Evolutionary conservation across 2,113 vertebrate species (phyloP), one percentile per base, ranked within the genome.

Genomic region (Oreochromis spilurus): DNA sequence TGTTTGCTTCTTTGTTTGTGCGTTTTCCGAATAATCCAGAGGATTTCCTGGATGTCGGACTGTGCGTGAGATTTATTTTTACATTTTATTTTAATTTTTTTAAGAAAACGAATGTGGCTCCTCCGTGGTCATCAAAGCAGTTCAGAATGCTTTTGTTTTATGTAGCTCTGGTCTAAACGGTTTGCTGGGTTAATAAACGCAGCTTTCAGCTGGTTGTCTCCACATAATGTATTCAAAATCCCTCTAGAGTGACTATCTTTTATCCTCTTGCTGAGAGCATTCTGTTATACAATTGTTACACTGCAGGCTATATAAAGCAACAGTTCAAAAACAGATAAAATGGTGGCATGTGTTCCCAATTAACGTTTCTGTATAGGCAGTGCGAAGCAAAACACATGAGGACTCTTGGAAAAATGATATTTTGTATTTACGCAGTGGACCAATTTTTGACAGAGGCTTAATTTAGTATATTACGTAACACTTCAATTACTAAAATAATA

Each of bases 331-430:
- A 93, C 85, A 89, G 84, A 88, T 89, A 89, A 92, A 94, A 93
- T 91, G 65, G 84, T 92, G 91, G 90, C 92, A 95, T 95, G 93
- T 95, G 94, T 94, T 95, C 79, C 94, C 92, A 94, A 96, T 95
- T 93, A 94, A 92, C 77, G 89, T 93, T 91, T 91, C 81, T 84
- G 87, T 83, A 75, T 50, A 89, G 40, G 84, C 87, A 79, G 92
- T 82, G 82, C 45, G 75, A 85, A 65, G 81, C 48, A 60, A 89
- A 93, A 89, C 87, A 85, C 87, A 87, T 2, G 58, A 89, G 88
- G 36, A 87, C 50, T 93, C 79, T 2, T 79, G 82, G 38, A 90
- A 88, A 91, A 70, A 62, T 79, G 13, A 58, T 88, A 80, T 86
- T 85, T 93, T 83, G 40, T 62, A 79, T 89, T 91, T 65, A 81